Evolutionary conservation across 92 coral and sea anemone genomes (phyloP).

Genomic region (Parazoanthus atlanticus): DNA sequence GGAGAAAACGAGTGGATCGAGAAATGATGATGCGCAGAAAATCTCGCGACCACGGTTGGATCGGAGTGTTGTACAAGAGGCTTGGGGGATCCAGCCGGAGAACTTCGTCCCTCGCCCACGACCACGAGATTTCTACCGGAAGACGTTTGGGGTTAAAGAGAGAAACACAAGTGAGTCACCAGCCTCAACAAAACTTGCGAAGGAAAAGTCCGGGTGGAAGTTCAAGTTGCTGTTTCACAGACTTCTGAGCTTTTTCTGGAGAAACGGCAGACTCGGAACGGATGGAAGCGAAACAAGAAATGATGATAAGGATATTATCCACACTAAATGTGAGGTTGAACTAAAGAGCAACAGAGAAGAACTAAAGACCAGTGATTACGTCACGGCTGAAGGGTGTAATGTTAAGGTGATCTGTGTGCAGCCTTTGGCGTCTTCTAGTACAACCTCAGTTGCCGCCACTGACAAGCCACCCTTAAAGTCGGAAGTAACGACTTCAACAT

Average conservation of each 20-base stretch:
- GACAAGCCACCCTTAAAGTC: background rate
- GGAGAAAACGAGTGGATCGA: background rate
- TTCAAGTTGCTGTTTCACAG: background rate
- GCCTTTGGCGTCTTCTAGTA: background rate
- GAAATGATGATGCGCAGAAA: background rate
- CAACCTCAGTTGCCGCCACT: background rate
- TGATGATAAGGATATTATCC: background rate
- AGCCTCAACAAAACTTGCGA: background rate
- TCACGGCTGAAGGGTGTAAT: background rate
- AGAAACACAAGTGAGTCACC: background rate
- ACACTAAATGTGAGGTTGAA: background rate
- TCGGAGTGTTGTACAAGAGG: constrained; percentile 9
- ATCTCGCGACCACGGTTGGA: background rate
- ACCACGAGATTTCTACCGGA: background rate
- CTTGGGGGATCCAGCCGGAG: background rate
- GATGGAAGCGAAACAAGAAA: background rate
- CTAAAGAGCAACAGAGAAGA: background rate
- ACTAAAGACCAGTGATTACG: background rate
- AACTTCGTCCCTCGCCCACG: background rate
- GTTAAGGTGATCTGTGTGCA: background rate
- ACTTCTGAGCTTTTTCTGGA: background rate
- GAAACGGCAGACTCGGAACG: background rate
- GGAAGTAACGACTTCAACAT: background rate
- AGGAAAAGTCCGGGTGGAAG: background rate
- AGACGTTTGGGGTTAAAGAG: background rate